Evolutionary conservation across 2,797 vertebrate species (phyloP), one percentile per base, ranked within the genome.

Genomic region (Acanthurus lineatus): DNA sequence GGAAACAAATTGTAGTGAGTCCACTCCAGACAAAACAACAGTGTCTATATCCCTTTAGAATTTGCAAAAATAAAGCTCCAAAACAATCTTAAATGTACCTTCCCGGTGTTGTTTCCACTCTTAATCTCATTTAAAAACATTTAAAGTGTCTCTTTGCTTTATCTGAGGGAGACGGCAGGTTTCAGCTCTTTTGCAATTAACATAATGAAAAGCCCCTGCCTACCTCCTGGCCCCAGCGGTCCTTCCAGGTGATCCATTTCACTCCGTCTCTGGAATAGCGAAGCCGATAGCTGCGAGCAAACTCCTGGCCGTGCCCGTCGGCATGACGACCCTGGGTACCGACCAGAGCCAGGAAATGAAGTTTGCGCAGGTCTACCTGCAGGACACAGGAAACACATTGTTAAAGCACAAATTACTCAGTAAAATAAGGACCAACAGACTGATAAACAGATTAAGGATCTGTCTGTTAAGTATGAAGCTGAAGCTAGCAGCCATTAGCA

Each of bases 291-390:
- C 94, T 93, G 3, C 94, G 96, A 20, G 97, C 97, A 79, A 98
- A 99, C 89, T 99, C 98, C 64, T 95, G 95, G 17, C 98, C 97
- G 0, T 96, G 96, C 6, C 98, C 98, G 0, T 97, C 96, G 0
- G 97, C 97, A 0, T 99, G 97, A 9, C 98, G 97, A 6, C 98
- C 98, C 89, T 99, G 97, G 0, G 98, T 99, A 62, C 97, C 98
- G 68, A 97, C 97, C 92, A 99, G 91, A 2, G 97, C 96, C 88
- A 99, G 90, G 82, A 98, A 94, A 90, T 97, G 94, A 3, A 98
- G 94, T 12, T 81, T 92, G 47, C 74, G 95, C 44, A 99, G 94
- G 81, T 99, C 96, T 68, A 99, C 94, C 95, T 98, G 88, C 52
- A 95, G 82, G 87, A 93, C 28, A 53, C n/a, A 67, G 15, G 16